Evolutionary conservation across 1,140 invertebrate species (phyloP).

Genomic region (Drosophila quadrilineata): DNA sequence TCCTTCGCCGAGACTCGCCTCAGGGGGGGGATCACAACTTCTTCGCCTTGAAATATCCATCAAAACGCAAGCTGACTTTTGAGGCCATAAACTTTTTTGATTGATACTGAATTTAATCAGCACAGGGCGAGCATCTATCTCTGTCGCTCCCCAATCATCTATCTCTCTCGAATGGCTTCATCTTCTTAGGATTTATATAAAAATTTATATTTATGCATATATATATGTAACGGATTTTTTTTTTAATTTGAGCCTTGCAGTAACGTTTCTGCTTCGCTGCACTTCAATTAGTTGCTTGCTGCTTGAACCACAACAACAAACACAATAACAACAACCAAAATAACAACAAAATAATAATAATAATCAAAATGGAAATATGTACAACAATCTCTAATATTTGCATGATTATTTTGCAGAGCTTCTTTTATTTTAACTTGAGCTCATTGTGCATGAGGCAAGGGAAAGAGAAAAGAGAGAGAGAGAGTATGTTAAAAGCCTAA

Average conservation of each 20-base stretch:
- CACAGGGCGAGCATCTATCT: conserved; percentile 44
- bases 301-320: conserved; percentile 59
- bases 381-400: conserved; percentile 30
- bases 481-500: conserved; percentile 15
- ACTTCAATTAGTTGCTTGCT: conserved; percentile 70
- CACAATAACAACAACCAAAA: conserved; percentile 12
- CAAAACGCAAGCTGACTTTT: conserved; percentile 70
- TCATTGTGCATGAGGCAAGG: conserved; percentile 59
- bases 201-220: no score
- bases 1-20: conserved; percentile 16
- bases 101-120: conserved; percentile 79
- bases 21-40: conserved; percentile 45
- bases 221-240: no score
- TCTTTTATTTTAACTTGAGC: conserved; percentile 47
- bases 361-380: not conserved
- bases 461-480: no score
- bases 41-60: conserved; percentile 65
- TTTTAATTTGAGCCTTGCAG: conserved; percentile 75
- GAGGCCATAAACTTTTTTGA: conserved; percentile 78
- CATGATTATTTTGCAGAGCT: conserved; percentile 11
- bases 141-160: not conserved
- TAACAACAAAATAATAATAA: conserved; percentile 9
- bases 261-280: conserved; percentile 73
- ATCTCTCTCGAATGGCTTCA: conserved; percentile 6
- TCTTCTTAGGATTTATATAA: conserved; percentile 48